These are phyloP conservation scores for Stenodema calcarata DNA, from an alignment of 2,888 invertebrate species.

Conservation along the genomic window DNA sequence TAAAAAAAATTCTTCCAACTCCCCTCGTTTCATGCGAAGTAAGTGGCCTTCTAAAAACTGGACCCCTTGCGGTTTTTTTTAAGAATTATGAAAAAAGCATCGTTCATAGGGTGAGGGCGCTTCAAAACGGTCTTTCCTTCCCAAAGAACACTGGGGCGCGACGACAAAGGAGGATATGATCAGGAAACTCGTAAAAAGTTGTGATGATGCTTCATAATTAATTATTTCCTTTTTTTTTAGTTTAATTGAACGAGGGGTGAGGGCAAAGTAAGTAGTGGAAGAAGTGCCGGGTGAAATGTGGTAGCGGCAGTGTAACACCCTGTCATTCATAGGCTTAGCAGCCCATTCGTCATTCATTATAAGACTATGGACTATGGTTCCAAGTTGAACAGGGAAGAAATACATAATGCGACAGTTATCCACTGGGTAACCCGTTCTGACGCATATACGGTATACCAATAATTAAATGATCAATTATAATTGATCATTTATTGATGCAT, in stretches of 20 bases:
- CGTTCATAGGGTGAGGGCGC: not conserved
- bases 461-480: too few relatives aligned
- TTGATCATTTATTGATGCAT: too few relatives aligned
- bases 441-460: too few relatives aligned
- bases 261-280: not conserved
- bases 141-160: constrained; percentile 9
- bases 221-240: not conserved
- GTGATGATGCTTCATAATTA: constrained; percentile 36
- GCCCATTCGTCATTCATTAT: not conserved
- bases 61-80: not conserved
- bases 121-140: constrained; percentile 6
- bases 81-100: not conserved
- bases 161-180: constrained; percentile 1
- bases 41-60: constrained; percentile 39
- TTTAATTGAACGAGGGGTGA: not conserved
- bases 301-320: not conserved
- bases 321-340: not conserved
- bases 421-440: too few relatives aligned
- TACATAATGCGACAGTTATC: too few relatives aligned
- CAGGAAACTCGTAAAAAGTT: constrained; percentile 28
- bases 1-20: not conserved
- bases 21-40: not conserved
- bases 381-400: too few relatives aligned
- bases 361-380: too few relatives aligned
- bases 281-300: not conserved